Base-by-base conservation (phyloP, 2,888 invertebrate genomes). In the Epirrhoe tristata region DNA sequence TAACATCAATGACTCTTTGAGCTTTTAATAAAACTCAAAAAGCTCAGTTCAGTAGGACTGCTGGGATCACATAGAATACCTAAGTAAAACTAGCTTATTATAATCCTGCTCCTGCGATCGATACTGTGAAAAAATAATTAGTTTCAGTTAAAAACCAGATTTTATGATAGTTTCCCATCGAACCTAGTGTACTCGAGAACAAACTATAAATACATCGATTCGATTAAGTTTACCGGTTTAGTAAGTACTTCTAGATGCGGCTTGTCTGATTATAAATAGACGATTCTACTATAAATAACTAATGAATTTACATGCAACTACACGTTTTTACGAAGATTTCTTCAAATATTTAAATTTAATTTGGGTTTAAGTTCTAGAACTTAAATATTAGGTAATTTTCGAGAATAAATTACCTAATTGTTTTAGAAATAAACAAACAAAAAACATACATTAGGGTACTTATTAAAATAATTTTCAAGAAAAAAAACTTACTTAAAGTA, bases 401-500 rank as follows among this genome's bases (percentile, higher is more conserved):
- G 70, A 70, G 74, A 71, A 68, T 72, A 70, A 69, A 67, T 74
- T 72, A 67, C 72, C 68, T 70, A 71, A 64, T 69, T 69, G 69
- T 70, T 34, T 34, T 34, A 34, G 5, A 34, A 34, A 34, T 34
- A 24, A 24, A 24, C 24, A 24, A 24, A 7, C 34, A 7, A 34
- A 7, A 34, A 34, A 34, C 34, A 34, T 7, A 43, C n/a, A 36
- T 36, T 43, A 43, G 24, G 24, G 24, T 24, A 24, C 1, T 24
- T 7, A 1, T 4, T 0, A 16, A 48, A 14, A 48, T 16, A 48
- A 46, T 5, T 3, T 24, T 24, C 1, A 48, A 16, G 5, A 12
- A 7, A 57, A 59, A n/a, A 10, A 72, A 92, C 93, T 93, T 73
- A 93, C 93, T 84, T 51, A 93, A 81, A 66, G 88, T 83, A 4